A percentile compares a stretch with the other conserved stretches of the same genome.
Evolutionary conservation across 2,113 vertebrate species (phyloP).

Genomic region (Dicrurus megarhynchus): DNA sequence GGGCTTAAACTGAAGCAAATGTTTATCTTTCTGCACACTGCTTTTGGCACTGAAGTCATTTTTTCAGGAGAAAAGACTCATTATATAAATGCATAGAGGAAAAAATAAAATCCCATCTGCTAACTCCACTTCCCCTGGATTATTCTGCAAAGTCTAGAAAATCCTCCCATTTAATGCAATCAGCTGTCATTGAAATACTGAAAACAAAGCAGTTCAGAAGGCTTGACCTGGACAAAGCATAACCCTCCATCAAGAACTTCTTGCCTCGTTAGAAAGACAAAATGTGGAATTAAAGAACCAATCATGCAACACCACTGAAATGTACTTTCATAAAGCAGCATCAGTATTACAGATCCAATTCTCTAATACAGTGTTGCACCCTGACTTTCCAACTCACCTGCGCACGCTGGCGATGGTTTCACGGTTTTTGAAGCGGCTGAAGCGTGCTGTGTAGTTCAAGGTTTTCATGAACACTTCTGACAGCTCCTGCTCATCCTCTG

Average conservation of each 20-base stretch:
- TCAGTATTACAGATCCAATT: accelerated
- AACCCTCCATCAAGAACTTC: background rate
- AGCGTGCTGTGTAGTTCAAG: conserved; percentile 91
- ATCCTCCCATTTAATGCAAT: background rate
- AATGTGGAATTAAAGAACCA: background rate
- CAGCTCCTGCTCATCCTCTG: conserved; percentile 96
- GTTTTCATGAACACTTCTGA: conserved; percentile 99
- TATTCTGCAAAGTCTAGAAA: background rate
- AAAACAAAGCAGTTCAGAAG: background rate
- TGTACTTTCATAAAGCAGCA: background rate
- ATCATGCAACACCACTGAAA: background rate
- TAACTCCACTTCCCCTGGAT: background rate
- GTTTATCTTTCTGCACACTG: background rate
- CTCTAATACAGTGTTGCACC: accelerated
- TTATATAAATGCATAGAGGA: background rate
- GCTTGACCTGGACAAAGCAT: background rate
- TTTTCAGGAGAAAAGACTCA: background rate
- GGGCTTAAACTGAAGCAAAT: background rate
- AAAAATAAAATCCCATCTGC: background rate
- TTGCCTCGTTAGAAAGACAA: background rate
- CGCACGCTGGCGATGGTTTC: conserved; percentile 97
- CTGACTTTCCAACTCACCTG: conserved; percentile 67
- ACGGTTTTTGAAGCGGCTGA: conserved; percentile 97
- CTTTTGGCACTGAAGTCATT: background rate
- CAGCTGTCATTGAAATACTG: background rate